phyloP scores from a whole-genome alignment of 2,888 invertebrate genomes.

The Zaprionus obscuricornis region DNA sequence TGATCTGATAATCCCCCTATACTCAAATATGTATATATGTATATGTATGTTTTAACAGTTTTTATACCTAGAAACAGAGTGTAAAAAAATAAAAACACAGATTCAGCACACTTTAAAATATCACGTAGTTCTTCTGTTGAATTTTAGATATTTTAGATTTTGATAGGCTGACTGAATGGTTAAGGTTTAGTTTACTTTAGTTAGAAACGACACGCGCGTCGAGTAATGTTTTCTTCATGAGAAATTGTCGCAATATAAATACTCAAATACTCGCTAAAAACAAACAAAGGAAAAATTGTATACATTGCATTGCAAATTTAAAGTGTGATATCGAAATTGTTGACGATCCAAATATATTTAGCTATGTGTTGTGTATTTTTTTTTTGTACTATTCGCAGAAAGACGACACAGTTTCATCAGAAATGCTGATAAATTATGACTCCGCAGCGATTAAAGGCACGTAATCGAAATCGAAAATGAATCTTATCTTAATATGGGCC shows the following conservation, averaged over 20 bases:
- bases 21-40: too few relatives aligned
- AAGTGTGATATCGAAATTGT: neutral
- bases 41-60: too few relatives aligned
- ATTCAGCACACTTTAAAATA: conserved; percentile 8
- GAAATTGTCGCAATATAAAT: too few relatives aligned
- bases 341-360: conserved; percentile 28
- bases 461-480: conserved; percentile 34
- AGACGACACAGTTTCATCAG: conserved; percentile 48
- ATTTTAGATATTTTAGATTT: too few relatives aligned
- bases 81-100: conserved; percentile 46
- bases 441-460: conserved; percentile 33
- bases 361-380: conserved; percentile 8
- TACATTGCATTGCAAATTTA: conserved; percentile 1
- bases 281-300: conserved; percentile 25
- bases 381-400: conserved; percentile 45
- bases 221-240: neutral
- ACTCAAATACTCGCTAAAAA: too few relatives aligned
- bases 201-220: too few relatives aligned
- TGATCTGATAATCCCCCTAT: too few relatives aligned
- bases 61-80: neutral
- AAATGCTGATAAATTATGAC: conserved; percentile 55
- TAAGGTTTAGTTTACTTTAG: too few relatives aligned
- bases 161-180: too few relatives aligned
- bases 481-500: conserved; percentile 57
- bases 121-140: conserved; percentile 8